Percentiles rank a stretch among this genome's conserved stretches.
Evolutionary conservation across 2,113 vertebrate species (phyloP).

Genomic region (Anolis carolinensis): DNA sequence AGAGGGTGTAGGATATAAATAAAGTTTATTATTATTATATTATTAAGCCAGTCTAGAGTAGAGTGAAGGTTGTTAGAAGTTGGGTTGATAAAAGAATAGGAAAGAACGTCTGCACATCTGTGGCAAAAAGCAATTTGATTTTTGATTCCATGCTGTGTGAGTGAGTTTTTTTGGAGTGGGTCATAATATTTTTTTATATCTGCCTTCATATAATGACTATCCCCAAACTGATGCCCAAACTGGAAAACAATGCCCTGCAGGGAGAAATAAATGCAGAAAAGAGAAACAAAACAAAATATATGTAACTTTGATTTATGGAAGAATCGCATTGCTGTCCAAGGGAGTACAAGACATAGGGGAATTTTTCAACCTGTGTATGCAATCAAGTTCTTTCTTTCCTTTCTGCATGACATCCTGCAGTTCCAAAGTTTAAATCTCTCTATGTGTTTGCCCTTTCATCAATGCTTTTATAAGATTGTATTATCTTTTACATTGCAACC

Average conservation of each 20-base stretch:
- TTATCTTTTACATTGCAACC: neutral
- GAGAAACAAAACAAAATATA: neutral
- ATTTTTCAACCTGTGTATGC: neutral
- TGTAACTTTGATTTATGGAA: neutral
- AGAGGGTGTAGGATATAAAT: no score
- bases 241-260: constrained; percentile 12
- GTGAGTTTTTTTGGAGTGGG: neutral
- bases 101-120: neutral
- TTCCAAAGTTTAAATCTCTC: neutral
- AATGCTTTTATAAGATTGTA: constrained; percentile 1
- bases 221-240: neutral
- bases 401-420: neutral
- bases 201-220: neutral
- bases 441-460: neutral
- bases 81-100: neutral
- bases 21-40: no score
- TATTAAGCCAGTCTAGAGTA: no score
- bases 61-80: no score
- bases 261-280: neutral
- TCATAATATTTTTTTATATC: neutral
- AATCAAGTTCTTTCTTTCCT: neutral
- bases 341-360: neutral
- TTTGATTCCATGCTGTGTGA: neutral
- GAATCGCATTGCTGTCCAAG: neutral
- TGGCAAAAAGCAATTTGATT: neutral